Evolutionary conservation across 2,113 vertebrate genomes (phyloP), one percentile per base, ranked within the genome.

Genomic region (Malurus cyaneus): DNA sequence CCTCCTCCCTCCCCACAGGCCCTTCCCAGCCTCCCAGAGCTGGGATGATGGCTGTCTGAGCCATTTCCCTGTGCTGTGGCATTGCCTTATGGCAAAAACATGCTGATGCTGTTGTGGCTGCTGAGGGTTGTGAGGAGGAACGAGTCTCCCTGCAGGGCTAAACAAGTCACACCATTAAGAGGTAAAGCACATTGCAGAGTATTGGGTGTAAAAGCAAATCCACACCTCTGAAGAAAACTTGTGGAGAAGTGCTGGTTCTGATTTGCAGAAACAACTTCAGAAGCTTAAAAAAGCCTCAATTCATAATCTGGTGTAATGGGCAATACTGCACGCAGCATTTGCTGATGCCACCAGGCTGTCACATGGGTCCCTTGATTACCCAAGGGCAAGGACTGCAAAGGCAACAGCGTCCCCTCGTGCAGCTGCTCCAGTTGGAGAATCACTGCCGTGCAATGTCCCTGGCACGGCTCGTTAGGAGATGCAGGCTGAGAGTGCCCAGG

Each of bases 41-140:
- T 41, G 49, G 56, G 26, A 49, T 72, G 57, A 9, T 66, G 49
- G 21, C 61, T 91, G 65, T 7, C 2, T 52, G 47, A 86, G 65
- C 60, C 69, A 62, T 67, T 92, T 93, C 28, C 57, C 36, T 31
- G 36, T 41, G 32, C 50, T 86, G 54, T 25, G 29, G 72, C 0
- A 0, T 83, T 91, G 80, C 60, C 77, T 70, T 29, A 52, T 0
- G 4, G 57, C 3, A 4, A 83, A 67, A 85, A 60, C 31, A 6
- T 4, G 53, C 59, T 52, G 83, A 89, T 87, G 74, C 57, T 82
- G 49, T 61, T 94, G 92, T 72, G 87, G 69, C 44, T 89, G 87
- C 73, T 87, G 87, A 64, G 0, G 0, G 56, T 1, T 56, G 53
- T 16, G 50, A 20, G 53, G 28, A 96, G 74, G 57, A 91, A 52